phyloP scores from a whole-genome alignment of 2,888 invertebrate species.

The Oscheius sp. region DNA sequence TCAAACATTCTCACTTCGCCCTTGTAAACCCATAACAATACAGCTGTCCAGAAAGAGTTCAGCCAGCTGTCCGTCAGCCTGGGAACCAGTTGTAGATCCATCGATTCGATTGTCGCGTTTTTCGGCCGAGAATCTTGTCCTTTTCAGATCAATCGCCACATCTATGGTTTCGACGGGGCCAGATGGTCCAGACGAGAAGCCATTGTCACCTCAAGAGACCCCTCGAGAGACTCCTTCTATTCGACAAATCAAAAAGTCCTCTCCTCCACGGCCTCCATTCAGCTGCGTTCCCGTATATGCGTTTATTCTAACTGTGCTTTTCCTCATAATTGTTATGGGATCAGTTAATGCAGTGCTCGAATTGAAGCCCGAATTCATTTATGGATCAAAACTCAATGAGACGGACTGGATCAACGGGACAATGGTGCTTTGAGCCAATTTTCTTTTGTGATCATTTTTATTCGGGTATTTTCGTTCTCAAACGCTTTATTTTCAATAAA shows the following conservation, averaged over 20 bases:
- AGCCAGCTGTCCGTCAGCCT: neutral
- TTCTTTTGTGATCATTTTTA: no score
- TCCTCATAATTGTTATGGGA: constrained; percentile 6
- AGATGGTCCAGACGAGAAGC: constrained; percentile 21
- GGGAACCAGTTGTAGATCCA: constrained; percentile 18
- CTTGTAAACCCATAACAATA: no score
- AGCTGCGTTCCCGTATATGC: constrained; percentile 21
- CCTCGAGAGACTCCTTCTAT: no score
- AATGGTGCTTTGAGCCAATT: neutral
- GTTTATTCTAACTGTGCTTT: constrained; percentile 2
- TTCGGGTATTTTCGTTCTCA: neutral
- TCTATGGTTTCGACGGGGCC: constrained; percentile 17
- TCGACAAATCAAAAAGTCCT: no score
- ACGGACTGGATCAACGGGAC: constrained; percentile 3
- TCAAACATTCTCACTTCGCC: no score
- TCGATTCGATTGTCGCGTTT: constrained; percentile 1
- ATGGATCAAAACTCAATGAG: constrained; percentile 1
- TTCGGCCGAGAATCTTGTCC: neutral
- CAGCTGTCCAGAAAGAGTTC: no score
- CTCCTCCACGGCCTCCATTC: constrained; percentile 19
- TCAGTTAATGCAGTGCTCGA: constrained; percentile 8
- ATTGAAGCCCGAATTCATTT: constrained; percentile 16
- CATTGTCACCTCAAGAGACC: neutral
- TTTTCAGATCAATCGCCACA: constrained; percentile 12
- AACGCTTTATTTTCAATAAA: neutral